Conservation (phyloP, 2,113 vertebrate species). For the Manacus vitellinus region DNA sequence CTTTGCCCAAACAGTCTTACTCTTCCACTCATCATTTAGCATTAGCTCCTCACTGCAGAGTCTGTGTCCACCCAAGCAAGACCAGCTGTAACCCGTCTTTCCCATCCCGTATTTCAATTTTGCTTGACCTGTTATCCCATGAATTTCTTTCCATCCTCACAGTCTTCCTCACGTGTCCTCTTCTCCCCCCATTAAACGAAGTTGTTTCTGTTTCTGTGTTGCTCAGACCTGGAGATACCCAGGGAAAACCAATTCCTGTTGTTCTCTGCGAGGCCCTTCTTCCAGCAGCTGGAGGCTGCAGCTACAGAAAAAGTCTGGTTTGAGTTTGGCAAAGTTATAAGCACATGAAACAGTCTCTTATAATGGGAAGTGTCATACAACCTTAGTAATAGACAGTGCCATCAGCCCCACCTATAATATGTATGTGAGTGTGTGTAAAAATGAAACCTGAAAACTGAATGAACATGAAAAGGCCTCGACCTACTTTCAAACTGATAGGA, state of each 20-base stretch:
- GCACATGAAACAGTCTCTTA: slow-evolving; percentile 18
- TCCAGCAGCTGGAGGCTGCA: slow-evolving; percentile 17
- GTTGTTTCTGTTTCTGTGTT: not conserved
- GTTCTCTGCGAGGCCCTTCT: not conserved
- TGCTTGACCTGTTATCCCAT: not conserved
- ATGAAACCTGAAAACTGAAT: slow-evolving; percentile 53
- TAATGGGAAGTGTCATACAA: slow-evolving; percentile 39
- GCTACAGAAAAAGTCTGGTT: slow-evolving; percentile 19
- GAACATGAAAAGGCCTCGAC: slow-evolving; percentile 60
- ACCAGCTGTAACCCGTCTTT: not conserved
- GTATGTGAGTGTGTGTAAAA: not conserved
- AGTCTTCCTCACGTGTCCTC: not conserved
- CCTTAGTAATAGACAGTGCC: slow-evolving; percentile 6
- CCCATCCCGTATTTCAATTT: not conserved
- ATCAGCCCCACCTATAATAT: slow-evolving; percentile 27
- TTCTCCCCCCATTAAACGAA: not conserved
- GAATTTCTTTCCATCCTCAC: not conserved
- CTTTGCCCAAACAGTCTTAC: not conserved
- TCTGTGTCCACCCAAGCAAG: not conserved
- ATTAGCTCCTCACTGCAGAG: not conserved
- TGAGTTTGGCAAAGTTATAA: slow-evolving; percentile 38
- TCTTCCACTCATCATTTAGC: not conserved
- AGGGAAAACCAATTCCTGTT: not conserved
- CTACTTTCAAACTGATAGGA: slow-evolving; percentile 37
- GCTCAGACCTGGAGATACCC: not conserved